Evolutionary conservation across 2,113 vertebrate species (phyloP).

Genomic region (Triplophysa dalaica): DNA sequence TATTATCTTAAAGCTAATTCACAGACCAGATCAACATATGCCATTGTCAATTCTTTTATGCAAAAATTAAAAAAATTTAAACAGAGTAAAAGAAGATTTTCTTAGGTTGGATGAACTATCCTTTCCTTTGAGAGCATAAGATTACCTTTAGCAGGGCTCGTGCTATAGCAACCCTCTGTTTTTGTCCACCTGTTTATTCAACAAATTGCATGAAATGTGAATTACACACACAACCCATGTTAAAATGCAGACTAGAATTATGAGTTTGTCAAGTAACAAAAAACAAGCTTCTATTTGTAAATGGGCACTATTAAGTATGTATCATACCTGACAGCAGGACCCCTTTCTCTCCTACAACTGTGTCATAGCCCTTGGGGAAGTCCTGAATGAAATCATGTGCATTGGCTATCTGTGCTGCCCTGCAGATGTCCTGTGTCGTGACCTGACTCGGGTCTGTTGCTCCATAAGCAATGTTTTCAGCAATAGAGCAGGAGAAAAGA

Average conservation of each 20-base stretch:
- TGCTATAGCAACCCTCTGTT: conserved; percentile 96
- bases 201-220: conserved; percentile 42
- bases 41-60: no score
- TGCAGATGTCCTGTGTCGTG: conserved; percentile 80
- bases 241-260: neutral
- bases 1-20: no score
- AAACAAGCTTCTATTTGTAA: neutral
- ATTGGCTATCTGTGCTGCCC: conserved; percentile 86
- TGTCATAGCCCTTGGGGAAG: conserved; percentile 90
- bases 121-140: neutral
- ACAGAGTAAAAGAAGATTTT: no score
- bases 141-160: conserved; percentile 92
- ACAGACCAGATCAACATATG: no score
- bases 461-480: conserved; percentile 96
- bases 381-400: conserved; percentile 82
- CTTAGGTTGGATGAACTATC: no score
- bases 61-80: no score
- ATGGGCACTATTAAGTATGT: neutral
- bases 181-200: conserved; percentile 86
- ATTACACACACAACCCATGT: neutral
- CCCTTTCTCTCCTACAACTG: conserved; percentile 95
- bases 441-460: conserved; percentile 78
- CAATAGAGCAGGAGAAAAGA: conserved; percentile 94
- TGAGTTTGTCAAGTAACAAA: neutral
- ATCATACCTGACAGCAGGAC: conserved; percentile 88